Evolutionary conservation across 92 coral and sea anemone genomes (phyloP).

Genomic region (Palythoa caribaeorum): DNA sequence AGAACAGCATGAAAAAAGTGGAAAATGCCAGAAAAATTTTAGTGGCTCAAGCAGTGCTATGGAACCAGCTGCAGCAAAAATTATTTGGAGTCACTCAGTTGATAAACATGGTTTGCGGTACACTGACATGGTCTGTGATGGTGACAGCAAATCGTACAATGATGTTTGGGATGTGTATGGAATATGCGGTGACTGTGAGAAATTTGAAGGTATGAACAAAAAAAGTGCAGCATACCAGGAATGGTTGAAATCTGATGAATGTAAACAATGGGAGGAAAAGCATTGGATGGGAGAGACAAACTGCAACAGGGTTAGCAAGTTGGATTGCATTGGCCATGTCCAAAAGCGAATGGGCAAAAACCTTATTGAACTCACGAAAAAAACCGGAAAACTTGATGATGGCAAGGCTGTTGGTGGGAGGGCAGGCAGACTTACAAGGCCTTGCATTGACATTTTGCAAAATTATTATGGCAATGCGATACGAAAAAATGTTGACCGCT

Average conservation of each 20-base stretch:
- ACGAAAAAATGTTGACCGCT: constrained; percentile 14
- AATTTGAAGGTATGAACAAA: constrained; percentile 43
- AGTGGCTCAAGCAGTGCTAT: constrained; percentile 27
- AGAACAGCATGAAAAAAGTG: constrained; percentile 18
- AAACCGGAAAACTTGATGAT: constrained; percentile 19
- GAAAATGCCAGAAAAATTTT: constrained; percentile 21
- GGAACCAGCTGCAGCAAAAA: constrained; percentile 36
- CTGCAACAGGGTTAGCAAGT: constrained; percentile 44
- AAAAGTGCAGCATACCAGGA: constrained; percentile 43
- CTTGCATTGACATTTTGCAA: constrained; percentile 16
- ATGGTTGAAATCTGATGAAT: constrained; percentile 42
- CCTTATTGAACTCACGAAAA: constrained; percentile 39
- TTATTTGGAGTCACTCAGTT: constrained; percentile 7
- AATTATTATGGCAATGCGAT: constrained; percentile 32
- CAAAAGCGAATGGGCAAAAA: constrained; percentile 15
- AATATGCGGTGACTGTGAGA: constrained; percentile 30
- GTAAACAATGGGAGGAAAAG: constrained; percentile 40
- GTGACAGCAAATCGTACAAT: constrained; percentile 39
- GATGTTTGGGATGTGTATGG: constrained; percentile 42
- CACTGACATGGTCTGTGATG: constrained; percentile 46
- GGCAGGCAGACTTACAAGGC: constrained; percentile 28
- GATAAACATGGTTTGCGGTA: constrained; percentile 34
- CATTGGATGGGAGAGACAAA: constrained; percentile 33
- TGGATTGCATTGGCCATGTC: constrained; percentile 52
- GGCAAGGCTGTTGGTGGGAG: constrained; percentile 49